A percentile compares a stretch with the other conserved stretches of the same genome.
Evolutionary conservation across 2,888 invertebrate species (phyloP).

Genomic region (Aspidiotus destructor): DNA sequence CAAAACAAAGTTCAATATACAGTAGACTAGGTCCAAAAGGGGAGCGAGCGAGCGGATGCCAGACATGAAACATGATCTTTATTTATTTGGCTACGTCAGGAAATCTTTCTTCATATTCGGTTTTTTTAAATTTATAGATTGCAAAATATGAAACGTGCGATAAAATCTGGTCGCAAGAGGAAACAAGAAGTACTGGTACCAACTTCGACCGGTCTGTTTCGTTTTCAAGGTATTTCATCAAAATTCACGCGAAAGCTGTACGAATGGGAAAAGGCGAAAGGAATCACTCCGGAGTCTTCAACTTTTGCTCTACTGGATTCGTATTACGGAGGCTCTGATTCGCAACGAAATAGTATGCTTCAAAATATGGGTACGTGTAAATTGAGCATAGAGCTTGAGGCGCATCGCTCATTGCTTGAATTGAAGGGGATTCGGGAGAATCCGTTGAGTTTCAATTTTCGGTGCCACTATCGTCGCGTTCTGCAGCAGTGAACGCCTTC

Average conservation of each 20-base stretch:
- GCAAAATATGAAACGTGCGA: slow-evolving; percentile 51
- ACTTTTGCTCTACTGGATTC: slow-evolving; percentile 68
- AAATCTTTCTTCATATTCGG: no score
- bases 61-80: no score
- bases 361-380: slow-evolving; percentile 14
- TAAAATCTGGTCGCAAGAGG: slow-evolving; percentile 43
- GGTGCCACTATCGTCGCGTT: no score
- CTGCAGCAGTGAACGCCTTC: no score
- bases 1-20: no score
- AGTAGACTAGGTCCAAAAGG: no score
- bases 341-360: slow-evolving; percentile 24
- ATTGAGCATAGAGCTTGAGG: no score
- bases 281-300: slow-evolving; percentile 74
- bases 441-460: no score
- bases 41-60: no score
- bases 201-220: slow-evolving; percentile 71
- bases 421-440: no score
- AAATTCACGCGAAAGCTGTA: slow-evolving; percentile 82
- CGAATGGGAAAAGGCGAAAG: slow-evolving; percentile 84
- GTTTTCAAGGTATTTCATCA: slow-evolving; percentile 76
- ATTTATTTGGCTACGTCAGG: no score
- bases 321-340: slow-evolving; percentile 43
- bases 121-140: slow-evolving; percentile 41
- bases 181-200: slow-evolving; percentile 68
- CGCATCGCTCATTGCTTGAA: no score